Conservation (phyloP, 2,797 vertebrate species). For the Leptatherina wallacei region DNA sequence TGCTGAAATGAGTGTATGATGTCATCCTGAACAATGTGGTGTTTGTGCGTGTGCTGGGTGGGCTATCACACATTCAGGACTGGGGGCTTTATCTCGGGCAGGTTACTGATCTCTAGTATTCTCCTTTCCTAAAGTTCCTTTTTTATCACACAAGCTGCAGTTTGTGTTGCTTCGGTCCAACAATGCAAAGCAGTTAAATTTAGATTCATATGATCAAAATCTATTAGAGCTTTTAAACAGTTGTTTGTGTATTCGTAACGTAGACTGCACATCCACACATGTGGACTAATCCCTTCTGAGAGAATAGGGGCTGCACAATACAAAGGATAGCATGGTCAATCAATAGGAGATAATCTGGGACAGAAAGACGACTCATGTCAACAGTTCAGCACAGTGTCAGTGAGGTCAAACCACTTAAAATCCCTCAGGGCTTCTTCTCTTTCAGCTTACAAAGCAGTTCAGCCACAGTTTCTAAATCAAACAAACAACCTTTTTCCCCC, state of each 20-base stretch:
- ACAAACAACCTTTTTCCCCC: not conserved
- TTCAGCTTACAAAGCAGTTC: constrained; percentile 17
- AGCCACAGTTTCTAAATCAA: constrained; percentile 6
- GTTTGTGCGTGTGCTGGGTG: constrained; percentile 49
- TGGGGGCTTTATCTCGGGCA: constrained; percentile 19
- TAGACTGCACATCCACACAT: constrained; percentile 37
- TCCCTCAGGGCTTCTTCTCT: constrained; percentile 24
- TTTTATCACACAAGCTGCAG: not conserved
- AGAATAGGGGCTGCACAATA: constrained; percentile 39
- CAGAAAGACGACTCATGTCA: constrained; percentile 58
- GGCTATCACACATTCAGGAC: constrained; percentile 28
- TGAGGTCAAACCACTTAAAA: constrained; percentile 47
- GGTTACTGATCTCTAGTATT: constrained; percentile 20
- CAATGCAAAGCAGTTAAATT: constrained; percentile 5
- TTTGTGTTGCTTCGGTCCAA: not conserved
- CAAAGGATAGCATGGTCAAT: constrained; percentile 61
- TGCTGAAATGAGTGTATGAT: constrained; percentile 48
- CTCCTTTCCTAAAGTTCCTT: not conserved
- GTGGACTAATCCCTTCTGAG: constrained; percentile 50
- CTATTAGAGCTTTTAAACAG: constrained; percentile 24
- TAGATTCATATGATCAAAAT: constrained; percentile 11
- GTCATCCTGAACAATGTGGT: constrained; percentile 54
- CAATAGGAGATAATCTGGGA: constrained; percentile 59
- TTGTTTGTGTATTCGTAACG: constrained; percentile 27
- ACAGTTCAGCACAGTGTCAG: constrained; percentile 55